Evolutionary conservation across 2,113 vertebrate genomes (phyloP).

Genomic region (Chlorodrepanis virens): DNA sequence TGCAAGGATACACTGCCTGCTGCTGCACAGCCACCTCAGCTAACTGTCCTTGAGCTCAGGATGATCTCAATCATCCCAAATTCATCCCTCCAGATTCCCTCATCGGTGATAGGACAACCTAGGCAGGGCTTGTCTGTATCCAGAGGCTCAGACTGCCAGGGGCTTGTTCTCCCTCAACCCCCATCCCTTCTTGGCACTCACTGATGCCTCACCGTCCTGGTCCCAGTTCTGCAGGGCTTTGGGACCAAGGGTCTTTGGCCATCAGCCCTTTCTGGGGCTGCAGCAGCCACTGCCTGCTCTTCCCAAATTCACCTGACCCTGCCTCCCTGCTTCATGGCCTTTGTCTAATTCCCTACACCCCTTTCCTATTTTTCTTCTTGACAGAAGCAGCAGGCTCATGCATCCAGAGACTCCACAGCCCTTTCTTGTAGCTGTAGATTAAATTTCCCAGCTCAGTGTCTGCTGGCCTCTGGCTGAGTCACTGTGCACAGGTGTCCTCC

Average conservation of each 20-base stretch:
- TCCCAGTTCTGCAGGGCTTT: neutral
- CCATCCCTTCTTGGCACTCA: neutral
- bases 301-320: neutral
- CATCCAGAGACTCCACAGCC: constrained; percentile 13
- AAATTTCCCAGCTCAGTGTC: neutral
- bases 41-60: neutral
- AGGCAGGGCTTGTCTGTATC: neutral
- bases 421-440: constrained; percentile 29
- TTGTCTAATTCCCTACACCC: constrained; percentile 15
- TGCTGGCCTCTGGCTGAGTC: neutral
- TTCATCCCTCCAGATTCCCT: neutral
- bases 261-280: neutral
- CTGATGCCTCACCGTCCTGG: neutral
- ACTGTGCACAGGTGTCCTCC: neutral
- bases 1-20: neutral
- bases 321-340: neutral
- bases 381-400: constrained; percentile 17
- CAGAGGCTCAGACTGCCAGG: neutral
- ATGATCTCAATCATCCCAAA: neutral
- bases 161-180: neutral
- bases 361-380: constrained; percentile 60
- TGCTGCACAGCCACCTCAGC: neutral
- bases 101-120: neutral
- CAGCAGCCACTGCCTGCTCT: neutral
- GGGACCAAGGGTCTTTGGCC: neutral